A percentile compares a stretch with the other conserved stretches of the same genome.
Evolutionary conservation across 2,113 vertebrate genomes (phyloP).

Genomic region (Steatornis caripensis): DNA sequence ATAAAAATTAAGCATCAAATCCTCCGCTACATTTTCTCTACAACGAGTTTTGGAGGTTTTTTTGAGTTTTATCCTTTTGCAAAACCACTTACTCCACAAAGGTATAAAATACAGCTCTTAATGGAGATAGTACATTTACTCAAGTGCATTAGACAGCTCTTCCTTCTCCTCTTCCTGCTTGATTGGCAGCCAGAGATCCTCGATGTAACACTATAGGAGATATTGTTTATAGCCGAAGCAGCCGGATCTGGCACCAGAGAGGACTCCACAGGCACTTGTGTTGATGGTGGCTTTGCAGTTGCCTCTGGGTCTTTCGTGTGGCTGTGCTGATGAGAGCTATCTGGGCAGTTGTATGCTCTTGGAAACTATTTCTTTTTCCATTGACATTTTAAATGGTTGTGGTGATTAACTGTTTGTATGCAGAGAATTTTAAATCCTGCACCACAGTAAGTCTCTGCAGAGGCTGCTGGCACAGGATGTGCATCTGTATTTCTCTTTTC

Average conservation of each 20-base stretch:
- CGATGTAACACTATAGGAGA: slow-evolving; percentile 22
- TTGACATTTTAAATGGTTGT: slow-evolving; percentile 74
- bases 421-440: slow-evolving; percentile 69
- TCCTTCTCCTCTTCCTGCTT: slow-evolving; percentile 13
- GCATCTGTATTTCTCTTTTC: slow-evolving; percentile 30
- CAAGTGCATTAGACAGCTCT: slow-evolving; percentile 39
- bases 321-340: slow-evolving; percentile 57
- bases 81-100: background rate
- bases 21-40: background rate
- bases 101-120: slow-evolving; percentile 19
- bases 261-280: slow-evolving; percentile 67
- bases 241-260: slow-evolving; percentile 62
- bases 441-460: slow-evolving; percentile 1
- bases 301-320: slow-evolving; percentile 72
- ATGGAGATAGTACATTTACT: background rate
- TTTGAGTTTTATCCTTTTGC: slow-evolving; percentile 13
- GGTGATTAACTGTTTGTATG: slow-evolving; percentile 72
- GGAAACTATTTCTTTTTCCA: slow-evolving; percentile 69
- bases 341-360: slow-evolving; percentile 59
- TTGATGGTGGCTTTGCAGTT: slow-evolving; percentile 67
- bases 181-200: slow-evolving; percentile 44
- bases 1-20: background rate
- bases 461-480: slow-evolving; percentile 29
- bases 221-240: slow-evolving; percentile 48
- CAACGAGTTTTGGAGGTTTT: slow-evolving; percentile 15